These are phyloP conservation scores for Callitettix versicolor DNA, from an alignment of 1,140 invertebrate species.

Conservation along the genomic window DNA sequence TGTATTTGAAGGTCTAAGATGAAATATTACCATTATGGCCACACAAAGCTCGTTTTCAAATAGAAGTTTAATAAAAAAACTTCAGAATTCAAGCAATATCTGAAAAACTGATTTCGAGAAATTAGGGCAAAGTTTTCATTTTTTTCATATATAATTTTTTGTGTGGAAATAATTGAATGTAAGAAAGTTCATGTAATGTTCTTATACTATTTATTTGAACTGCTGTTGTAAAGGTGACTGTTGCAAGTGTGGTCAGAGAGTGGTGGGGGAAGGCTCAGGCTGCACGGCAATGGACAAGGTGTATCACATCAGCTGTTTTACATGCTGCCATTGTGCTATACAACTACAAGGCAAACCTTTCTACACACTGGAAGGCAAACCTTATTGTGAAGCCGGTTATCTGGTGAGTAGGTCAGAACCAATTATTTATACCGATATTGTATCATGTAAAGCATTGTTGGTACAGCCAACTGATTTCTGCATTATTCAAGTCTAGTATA, in stretches of 20 bases:
- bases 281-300: slow-evolving; percentile 94
- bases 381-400: slow-evolving; percentile 91
- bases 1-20: too few relatives aligned
- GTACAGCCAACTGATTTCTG: background rate
- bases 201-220: too few relatives aligned
- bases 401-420: slow-evolving; percentile 56
- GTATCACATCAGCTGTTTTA: slow-evolving; percentile 92
- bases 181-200: too few relatives aligned
- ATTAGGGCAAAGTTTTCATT: too few relatives aligned
- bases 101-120: too few relatives aligned
- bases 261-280: slow-evolving; percentile 83
- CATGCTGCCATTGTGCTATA: slow-evolving; percentile 76
- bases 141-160: too few relatives aligned
- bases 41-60: too few relatives aligned
- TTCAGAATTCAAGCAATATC: too few relatives aligned
- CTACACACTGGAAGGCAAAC: slow-evolving; percentile 86
- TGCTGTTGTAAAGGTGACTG: slow-evolving; percentile 59
- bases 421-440: background rate
- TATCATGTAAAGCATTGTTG: background rate
- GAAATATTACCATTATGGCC: too few relatives aligned
- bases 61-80: too few relatives aligned
- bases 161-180: too few relatives aligned
- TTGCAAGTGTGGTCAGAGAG: slow-evolving; percentile 76
- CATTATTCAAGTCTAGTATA: too few relatives aligned
- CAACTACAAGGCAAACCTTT: slow-evolving; percentile 91